A percentile compares a stretch with the other conserved stretches of the same genome.
phyloP scores from a whole-genome alignment of 2,113 vertebrate species.

The Stictonetta naevosa region DNA sequence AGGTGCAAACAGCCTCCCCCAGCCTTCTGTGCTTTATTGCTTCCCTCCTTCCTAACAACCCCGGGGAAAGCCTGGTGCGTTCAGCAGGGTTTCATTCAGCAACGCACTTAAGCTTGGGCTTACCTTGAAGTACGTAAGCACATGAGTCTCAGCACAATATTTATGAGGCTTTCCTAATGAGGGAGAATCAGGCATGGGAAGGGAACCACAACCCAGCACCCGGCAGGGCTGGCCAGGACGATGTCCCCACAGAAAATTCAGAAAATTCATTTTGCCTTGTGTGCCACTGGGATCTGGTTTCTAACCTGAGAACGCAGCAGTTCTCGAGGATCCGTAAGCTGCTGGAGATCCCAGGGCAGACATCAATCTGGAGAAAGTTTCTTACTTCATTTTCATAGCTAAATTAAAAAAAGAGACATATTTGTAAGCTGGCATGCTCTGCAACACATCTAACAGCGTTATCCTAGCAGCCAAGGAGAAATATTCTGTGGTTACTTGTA shows the following conservation, averaged over 20 bases:
- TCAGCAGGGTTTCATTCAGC: background rate
- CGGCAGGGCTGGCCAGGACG: background rate
- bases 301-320: slow-evolving; percentile 56
- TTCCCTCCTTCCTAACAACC: slow-evolving; percentile 7
- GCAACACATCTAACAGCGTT: background rate
- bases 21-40: slow-evolving; percentile 25
- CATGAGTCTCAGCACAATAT: background rate
- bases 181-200: background rate
- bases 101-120: background rate
- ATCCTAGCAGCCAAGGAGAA: background rate
- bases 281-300: background rate
- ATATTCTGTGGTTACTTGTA: background rate
- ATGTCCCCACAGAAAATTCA: background rate
- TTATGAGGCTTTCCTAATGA: background rate
- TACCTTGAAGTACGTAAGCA: background rate
- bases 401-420: slow-evolving; percentile 17
- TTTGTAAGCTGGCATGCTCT: background rate
- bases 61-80: background rate
- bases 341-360: background rate
- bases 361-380: background rate
- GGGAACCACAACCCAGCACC: background rate
- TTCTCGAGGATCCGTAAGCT: slow-evolving; percentile 26
- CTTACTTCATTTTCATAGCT: slow-evolving; percentile 48
- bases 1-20: slow-evolving; percentile 44
- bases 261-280: background rate